phyloP scores from a whole-genome alignment of 1,140 invertebrate species.

The Scaptodrosophila lebanonensis region DNA sequence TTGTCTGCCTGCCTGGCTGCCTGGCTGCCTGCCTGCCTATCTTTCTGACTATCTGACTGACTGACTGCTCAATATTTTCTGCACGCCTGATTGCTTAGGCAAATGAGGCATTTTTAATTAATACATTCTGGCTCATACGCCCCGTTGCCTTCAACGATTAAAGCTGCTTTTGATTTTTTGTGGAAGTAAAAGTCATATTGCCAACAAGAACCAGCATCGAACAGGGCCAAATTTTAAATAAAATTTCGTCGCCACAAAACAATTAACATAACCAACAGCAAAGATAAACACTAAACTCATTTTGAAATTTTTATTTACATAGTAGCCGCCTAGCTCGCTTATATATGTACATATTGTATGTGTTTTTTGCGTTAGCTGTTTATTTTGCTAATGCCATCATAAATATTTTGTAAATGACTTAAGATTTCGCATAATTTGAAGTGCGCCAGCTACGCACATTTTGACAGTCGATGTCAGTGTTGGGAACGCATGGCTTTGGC shows the following conservation, averaged over 20 bases:
- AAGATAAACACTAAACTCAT: constrained; percentile 61
- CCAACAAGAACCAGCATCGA: constrained; percentile 40
- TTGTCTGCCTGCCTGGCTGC: no score
- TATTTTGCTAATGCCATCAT: constrained; percentile 59
- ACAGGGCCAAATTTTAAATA: constrained; percentile 41
- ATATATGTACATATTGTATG: constrained; percentile 5
- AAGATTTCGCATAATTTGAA: constrained; percentile 71
- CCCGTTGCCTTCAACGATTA: constrained; percentile 26
- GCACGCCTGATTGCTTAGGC: constrained; percentile 53
- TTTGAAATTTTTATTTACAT: constrained; percentile 60
- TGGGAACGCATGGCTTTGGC: constrained; percentile 21
- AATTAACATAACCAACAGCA: constrained; percentile 40
- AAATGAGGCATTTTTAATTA: constrained; percentile 74
- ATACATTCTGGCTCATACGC: constrained; percentile 34
- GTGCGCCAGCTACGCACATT: constrained; percentile 30
- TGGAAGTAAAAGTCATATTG: constrained; percentile 3
- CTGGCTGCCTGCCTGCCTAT: no score
- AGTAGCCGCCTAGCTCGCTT: constrained; percentile 1
- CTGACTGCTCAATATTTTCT: constrained; percentile 22
- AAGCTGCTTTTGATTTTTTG: constrained; percentile 1
- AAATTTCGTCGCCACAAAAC: constrained; percentile 41
- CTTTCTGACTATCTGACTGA: no score
- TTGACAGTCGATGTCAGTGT: constrained; percentile 56
- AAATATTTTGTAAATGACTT: constrained; percentile 67
- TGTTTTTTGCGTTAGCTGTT: no score